phyloP scores from a whole-genome alignment of 2,797 vertebrate species.

The Falco naumanni region DNA sequence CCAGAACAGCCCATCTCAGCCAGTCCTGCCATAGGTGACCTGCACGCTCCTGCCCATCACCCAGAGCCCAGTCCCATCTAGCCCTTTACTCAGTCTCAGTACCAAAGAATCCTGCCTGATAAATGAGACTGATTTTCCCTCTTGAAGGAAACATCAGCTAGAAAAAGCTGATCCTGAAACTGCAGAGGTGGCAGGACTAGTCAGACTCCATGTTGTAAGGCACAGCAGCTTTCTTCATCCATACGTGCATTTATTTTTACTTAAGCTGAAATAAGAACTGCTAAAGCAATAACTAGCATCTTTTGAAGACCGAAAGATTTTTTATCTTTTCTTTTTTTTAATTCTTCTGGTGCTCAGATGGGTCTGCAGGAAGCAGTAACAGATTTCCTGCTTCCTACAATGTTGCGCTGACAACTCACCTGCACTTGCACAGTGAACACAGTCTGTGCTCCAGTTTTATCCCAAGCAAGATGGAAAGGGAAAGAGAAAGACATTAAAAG shows the following conservation, averaged over 20 bases:
- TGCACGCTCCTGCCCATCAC: background rate
- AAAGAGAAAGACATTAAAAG: background rate
- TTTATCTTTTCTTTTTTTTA: background rate
- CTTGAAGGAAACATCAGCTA: background rate
- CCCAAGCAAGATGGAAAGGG: background rate
- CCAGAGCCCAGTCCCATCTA: background rate
- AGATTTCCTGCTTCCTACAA: background rate
- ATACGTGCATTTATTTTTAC: background rate
- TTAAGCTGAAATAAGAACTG: background rate
- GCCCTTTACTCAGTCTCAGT: background rate
- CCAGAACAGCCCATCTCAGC: background rate
- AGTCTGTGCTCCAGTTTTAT: conserved; percentile 29
- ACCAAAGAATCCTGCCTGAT: background rate
- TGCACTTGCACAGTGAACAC: background rate
- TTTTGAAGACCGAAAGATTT: background rate
- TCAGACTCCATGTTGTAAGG: background rate
- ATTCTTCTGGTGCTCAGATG: background rate
- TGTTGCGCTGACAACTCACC: background rate
- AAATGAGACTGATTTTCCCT: background rate
- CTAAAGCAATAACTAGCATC: background rate
- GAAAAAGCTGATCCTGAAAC: background rate
- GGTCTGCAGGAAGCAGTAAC: background rate
- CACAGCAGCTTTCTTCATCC: background rate
- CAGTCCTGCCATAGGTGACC: background rate
- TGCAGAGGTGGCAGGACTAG: background rate